Evolutionary conservation across 2,113 vertebrate genomes (phyloP), one percentile per base, ranked within the genome.

Genomic region (Melanotaenia duboulayi): DNA sequence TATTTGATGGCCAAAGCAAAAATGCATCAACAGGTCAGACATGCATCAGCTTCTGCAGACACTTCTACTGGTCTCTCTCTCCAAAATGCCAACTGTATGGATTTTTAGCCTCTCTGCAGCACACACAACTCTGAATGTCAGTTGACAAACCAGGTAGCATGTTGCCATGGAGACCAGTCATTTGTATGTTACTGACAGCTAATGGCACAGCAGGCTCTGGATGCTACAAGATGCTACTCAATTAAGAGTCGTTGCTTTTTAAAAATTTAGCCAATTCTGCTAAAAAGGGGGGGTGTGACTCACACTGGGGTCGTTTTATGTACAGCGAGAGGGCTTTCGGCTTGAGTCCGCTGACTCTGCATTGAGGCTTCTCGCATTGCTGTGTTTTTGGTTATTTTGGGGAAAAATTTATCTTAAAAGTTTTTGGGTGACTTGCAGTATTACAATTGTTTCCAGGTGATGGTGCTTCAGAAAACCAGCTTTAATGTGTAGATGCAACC

Each of bases 391-490:
- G 42, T 79, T 55, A 40, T 70, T 81, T 54, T 69, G 35, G 70
- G 76, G 69, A 64, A 51, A 39, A 28, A 49, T 24, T 37, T 52
- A 22, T 64, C 42, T 63, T 12, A 67, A 51, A 23, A 11, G n/a
- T 59, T 59, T 63, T 73, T 70, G 57, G 75, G 50, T 77, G 68
- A 69, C 48, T 66, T 77, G 52, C 68, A 86, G 80, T 86, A 85
- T 83, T 85, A 75, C 46, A 65, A 62, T 58, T 17, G 55, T 83
- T 72, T 80, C 71, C 76, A 73, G 77, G 67, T 60, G 72, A 60
- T 19, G 84, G 78, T 64, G 78, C 74, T 76, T 88, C 80, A 80
- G 70, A 68, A 79, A 80, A 85, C 75, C 83, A 87, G 86, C 85
- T 83, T 87, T 78, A 86, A 86, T 23, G 54, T 71, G 20, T 78